Conservation (phyloP, 1,140 invertebrate genomes). For the Meloidogyne exigua region DNA sequence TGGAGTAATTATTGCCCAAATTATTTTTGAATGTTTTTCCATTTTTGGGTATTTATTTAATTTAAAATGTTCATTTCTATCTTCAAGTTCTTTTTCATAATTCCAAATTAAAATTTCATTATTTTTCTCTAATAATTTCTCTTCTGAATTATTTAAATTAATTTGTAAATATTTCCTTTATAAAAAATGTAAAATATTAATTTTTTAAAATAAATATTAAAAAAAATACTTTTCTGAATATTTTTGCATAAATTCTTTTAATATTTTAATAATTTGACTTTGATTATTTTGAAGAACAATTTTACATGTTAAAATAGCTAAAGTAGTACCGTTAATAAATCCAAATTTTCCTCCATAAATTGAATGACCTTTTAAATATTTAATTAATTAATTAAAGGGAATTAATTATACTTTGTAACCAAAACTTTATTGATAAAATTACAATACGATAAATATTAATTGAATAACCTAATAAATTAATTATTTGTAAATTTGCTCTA, state of each 20-base stretch:
- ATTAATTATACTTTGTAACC: not conserved
- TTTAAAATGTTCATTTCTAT: not conserved
- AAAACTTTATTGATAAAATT: not conserved
- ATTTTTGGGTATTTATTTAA: not conserved
- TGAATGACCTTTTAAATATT: not conserved
- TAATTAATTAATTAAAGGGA: not conserved
- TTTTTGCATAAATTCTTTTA: not conserved
- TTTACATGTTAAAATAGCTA: not conserved
- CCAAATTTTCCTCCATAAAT: not conserved
- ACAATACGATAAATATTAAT: not conserved
- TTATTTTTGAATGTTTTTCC: not conserved
- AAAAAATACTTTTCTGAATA: not conserved
- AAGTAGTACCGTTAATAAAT: not conserved
- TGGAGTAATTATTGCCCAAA: slow-evolving; percentile 12
- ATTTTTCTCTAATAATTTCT: not conserved
- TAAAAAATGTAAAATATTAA: not conserved
- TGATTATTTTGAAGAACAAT: not conserved
- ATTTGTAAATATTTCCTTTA: not conserved
- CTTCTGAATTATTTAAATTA: not conserved
- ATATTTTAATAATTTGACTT: not conserved
- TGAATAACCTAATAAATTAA: not conserved
- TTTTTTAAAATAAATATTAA: not conserved
- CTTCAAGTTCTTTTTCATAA: not conserved
- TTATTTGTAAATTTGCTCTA: not conserved
- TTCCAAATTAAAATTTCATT: not conserved